Conservation (phyloP, 2,113 vertebrate species). For the Enhydra lutris region DNA sequence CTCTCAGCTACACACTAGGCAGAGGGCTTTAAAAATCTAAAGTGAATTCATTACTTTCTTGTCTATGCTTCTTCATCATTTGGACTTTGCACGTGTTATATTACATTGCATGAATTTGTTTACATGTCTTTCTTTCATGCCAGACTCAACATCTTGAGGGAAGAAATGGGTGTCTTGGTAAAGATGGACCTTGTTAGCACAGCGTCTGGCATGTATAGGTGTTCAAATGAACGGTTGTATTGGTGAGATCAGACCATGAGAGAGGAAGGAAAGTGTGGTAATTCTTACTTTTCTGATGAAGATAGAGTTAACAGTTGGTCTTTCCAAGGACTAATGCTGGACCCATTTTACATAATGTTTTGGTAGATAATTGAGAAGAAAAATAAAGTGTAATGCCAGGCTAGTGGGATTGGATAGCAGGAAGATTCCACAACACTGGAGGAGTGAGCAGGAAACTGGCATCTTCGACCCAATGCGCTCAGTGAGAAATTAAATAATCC, state of each 20-base stretch:
- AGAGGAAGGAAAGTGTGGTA: neutral
- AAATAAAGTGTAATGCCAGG: neutral
- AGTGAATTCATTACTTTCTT: neutral
- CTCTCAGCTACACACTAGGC: neutral
- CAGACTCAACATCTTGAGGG: neutral
- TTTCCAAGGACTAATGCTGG: neutral
- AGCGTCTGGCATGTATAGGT: neutral
- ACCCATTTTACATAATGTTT: neutral
- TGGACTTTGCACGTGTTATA: neutral
- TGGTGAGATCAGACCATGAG: neutral
- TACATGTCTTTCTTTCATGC: neutral
- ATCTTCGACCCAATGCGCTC: neutral
- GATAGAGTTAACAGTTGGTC: neutral
- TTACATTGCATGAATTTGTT: neutral
- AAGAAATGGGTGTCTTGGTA: neutral
- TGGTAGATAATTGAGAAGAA: neutral
- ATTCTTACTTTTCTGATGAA: neutral
- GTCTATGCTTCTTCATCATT: neutral
- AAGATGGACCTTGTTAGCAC: neutral
- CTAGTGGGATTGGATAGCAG: neutral
- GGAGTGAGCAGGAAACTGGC: neutral
- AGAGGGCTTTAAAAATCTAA: neutral
- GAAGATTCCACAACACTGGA: neutral
- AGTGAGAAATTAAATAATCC: neutral
- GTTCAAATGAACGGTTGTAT: neutral